phyloP scores from a whole-genome alignment of 2,797 vertebrate genomes.

The Bradypus variegatus region DNA sequence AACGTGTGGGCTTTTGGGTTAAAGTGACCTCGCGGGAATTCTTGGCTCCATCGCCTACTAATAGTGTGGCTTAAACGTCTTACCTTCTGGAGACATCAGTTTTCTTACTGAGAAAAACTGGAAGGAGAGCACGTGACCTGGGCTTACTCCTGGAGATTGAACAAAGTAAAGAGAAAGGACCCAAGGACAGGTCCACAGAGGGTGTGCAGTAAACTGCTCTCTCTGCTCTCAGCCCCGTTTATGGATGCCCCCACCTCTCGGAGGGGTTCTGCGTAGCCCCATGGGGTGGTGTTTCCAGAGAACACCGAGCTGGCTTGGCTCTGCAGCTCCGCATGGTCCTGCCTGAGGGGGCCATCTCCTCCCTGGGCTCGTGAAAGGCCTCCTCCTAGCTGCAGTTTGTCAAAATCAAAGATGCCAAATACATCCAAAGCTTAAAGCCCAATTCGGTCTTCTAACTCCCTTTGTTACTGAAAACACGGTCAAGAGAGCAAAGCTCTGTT shows the following conservation, averaged over 20 bases:
- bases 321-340: no score
- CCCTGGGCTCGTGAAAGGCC: no score
- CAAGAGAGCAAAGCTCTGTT: conserved; percentile 28
- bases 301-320: no score
- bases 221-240: no score
- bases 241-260: no score
- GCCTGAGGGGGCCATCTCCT: no score
- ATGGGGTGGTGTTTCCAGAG: no score
- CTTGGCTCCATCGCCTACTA: background rate
- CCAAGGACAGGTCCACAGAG: no score
- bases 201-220: background rate
- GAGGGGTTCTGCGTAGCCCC: no score
- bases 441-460: background rate
- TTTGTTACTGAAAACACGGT: background rate
- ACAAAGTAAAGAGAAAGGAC: background rate
- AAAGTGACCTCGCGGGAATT: no score
- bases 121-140: background rate
- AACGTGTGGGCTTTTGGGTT: background rate
- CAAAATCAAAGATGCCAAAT: background rate
- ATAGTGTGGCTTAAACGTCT: background rate
- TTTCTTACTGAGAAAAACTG: background rate
- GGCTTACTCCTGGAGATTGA: background rate
- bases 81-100: background rate
- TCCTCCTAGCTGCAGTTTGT: background rate
- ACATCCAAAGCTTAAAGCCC: background rate